These are phyloP conservation scores for Tenodera sinensis DNA, from an alignment of 2,888 invertebrate species.

Conservation along the genomic window DNA sequence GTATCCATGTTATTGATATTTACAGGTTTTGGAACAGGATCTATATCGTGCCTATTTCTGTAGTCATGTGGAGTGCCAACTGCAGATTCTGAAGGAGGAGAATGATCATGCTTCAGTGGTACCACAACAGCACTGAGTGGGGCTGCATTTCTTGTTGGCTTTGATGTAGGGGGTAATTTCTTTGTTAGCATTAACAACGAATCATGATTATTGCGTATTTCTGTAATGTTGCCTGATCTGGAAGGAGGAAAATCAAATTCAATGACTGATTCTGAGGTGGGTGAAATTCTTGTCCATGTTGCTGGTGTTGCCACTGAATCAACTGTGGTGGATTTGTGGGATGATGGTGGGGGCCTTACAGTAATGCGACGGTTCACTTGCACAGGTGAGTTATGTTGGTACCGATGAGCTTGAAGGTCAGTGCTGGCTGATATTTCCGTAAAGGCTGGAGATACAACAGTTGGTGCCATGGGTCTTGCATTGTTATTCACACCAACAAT, in stretches of 20 bases:
- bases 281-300: background rate
- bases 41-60: background rate
- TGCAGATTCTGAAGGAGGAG: background rate
- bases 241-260: background rate
- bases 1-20: background rate
- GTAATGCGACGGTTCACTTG: background rate
- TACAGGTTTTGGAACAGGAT: background rate
- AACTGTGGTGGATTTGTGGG: background rate
- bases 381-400: background rate
- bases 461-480: background rate
- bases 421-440: background rate
- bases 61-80: background rate
- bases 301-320: background rate
- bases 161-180: background rate
- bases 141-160: background rate
- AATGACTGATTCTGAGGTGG: background rate
- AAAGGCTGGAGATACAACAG: background rate
- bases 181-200: background rate
- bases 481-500: background rate
- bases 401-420: background rate
- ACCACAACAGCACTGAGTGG: background rate
- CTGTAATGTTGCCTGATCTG: background rate
- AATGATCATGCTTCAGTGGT: background rate
- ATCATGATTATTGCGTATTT: background rate
- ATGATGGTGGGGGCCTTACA: background rate